phyloP scores from a whole-genome alignment of 2,797 vertebrate species.

The Enoplosus armatus region DNA sequence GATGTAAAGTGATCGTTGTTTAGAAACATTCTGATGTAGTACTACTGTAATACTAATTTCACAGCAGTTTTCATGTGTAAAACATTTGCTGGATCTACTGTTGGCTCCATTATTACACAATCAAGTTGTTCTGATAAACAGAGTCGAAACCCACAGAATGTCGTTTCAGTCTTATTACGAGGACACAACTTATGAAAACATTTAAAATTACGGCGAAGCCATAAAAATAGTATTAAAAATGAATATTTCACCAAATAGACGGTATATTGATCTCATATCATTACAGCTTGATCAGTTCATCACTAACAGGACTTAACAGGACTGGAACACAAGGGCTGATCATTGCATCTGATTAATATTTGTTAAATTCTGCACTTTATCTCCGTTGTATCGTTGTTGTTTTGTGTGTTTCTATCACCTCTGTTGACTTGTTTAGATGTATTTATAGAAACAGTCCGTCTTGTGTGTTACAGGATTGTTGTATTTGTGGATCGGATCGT shows the following conservation, averaged over 20 bases:
- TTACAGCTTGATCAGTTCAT: too few relatives aligned
- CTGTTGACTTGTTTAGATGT: background rate
- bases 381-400: too few relatives aligned
- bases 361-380: too few relatives aligned
- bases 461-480: too few relatives aligned
- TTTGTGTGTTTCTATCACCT: background rate
- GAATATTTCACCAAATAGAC: background rate
- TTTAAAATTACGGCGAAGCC: background rate
- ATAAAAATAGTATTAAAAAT: background rate
- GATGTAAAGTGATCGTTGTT: background rate
- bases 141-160: background rate
- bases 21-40: background rate
- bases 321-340: too few relatives aligned
- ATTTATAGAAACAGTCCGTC: background rate
- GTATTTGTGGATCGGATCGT: fast-evolving
- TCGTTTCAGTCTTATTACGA: background rate
- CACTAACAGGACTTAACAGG: too few relatives aligned
- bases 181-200: background rate
- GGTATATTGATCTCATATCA: too few relatives aligned
- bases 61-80: background rate
- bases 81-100: background rate
- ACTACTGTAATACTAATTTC: background rate
- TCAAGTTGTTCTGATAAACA: too few relatives aligned
- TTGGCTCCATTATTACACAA: too few relatives aligned
- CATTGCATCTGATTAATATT: too few relatives aligned